Conservation (phyloP, 2,113 vertebrate species). For the Dasyurus viverrinus region DNA sequence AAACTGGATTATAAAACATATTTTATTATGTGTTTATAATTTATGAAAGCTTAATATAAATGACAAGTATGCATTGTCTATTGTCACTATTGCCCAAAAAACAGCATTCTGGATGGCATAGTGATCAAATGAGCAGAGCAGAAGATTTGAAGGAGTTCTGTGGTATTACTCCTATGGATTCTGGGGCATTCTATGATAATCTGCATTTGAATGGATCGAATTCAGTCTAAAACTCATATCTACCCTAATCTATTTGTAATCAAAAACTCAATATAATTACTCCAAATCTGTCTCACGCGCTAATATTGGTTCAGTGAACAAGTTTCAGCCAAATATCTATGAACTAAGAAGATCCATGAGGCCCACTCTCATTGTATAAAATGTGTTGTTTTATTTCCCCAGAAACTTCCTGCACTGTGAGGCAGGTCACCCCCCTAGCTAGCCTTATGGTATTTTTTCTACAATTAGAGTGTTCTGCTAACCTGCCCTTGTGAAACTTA, state of each 20-base stretch:
- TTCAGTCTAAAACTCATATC: neutral
- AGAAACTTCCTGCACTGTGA: neutral
- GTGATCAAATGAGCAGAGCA: neutral
- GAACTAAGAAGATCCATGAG: neutral
- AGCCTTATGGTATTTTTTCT: neutral
- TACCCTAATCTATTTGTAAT: neutral
- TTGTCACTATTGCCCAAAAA: neutral
- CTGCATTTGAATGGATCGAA: neutral
- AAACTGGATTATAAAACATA: neutral
- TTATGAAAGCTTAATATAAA: slow-evolving; percentile 24
- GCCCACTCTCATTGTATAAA: neutral
- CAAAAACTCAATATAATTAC: neutral
- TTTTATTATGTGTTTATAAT: slow-evolving; percentile 1
- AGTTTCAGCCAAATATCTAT: neutral
- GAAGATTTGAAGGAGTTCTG: neutral
- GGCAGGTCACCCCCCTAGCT: neutral
- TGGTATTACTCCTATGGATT: neutral
- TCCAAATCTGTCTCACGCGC: neutral
- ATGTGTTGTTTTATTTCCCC: neutral
- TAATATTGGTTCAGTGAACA: neutral
- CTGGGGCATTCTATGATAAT: neutral
- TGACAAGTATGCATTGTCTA: neutral
- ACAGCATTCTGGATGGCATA: neutral
- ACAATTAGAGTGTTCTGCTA: neutral
- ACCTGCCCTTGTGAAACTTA: neutral